Conservation (phyloP, 1,140 invertebrate genomes). For the Drosophila eugracilis region DNA sequence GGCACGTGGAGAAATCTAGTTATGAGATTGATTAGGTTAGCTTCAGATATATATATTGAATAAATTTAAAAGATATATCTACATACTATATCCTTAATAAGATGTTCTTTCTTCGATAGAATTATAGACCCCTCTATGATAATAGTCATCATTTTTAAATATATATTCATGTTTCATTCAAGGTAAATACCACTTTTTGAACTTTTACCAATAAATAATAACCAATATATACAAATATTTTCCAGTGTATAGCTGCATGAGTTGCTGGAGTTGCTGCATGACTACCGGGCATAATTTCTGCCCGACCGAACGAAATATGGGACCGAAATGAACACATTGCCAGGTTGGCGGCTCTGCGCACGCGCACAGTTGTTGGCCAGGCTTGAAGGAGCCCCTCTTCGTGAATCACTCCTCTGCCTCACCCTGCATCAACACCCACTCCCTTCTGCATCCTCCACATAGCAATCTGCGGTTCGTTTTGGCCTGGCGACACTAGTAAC, state of each 20-base stretch:
- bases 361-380: constrained; percentile 62
- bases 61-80: neutral
- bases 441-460: constrained; percentile 3
- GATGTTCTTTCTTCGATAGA: no score
- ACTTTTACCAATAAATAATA: neutral
- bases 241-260: constrained; percentile 16
- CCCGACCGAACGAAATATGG: constrained; percentile 55
- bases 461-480: constrained; percentile 24
- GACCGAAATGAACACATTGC: constrained; percentile 76
- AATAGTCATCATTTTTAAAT: neutral
- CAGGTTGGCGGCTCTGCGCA: constrained; percentile 61
- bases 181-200: no score
- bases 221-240: neutral
- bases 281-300: constrained; percentile 83
- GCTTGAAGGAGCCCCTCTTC: constrained; percentile 25
- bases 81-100: no score
- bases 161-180: neutral
- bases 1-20: neutral
- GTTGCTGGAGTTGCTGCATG: constrained; percentile 59
- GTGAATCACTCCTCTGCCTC: neutral
- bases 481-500: constrained; percentile 62
- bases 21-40: neutral
- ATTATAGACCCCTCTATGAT: no score
- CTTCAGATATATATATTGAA: neutral
- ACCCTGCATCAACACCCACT: neutral